Conservation (phyloP, 2,113 vertebrate species). For the Archilochus colubris region DNA sequence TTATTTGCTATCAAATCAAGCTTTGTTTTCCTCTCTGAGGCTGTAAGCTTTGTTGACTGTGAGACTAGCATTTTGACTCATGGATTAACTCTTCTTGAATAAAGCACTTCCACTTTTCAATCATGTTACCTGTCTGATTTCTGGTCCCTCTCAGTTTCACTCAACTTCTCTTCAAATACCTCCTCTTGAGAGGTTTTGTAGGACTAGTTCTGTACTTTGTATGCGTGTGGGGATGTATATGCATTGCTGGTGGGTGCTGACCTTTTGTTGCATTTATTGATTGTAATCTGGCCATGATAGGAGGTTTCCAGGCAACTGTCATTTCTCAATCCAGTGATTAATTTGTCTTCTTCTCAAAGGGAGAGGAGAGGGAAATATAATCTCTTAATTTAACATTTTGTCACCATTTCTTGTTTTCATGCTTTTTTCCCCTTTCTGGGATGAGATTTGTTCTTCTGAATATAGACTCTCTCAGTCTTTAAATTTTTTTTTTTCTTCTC, state of each 20-base stretch:
- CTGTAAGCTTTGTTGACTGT: background rate
- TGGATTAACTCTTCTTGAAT: background rate
- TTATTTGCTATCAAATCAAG: conserved; percentile 4
- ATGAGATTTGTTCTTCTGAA: background rate
- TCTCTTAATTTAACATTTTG: background rate
- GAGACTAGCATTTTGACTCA: background rate
- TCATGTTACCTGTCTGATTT: background rate
- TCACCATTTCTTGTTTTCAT: background rate
- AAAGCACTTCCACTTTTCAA: background rate
- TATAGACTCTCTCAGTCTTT: background rate
- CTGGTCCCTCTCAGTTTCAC: background rate
- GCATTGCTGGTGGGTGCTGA: background rate
- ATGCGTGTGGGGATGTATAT: background rate
- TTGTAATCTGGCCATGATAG: background rate
- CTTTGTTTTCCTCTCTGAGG: background rate
- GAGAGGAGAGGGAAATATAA: background rate
- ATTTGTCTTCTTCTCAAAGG: background rate
- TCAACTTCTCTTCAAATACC: background rate
- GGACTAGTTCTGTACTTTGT: background rate
- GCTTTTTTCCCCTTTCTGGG: background rate
- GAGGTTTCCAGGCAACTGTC: conserved; percentile 13
- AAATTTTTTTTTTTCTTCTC: background rate
- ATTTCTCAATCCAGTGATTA: conserved; percentile 11
- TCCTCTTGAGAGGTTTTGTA: background rate
- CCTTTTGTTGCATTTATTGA: conserved; percentile 1